Evolutionary conservation across 1,140 invertebrate genomes (phyloP), one percentile per base, ranked within the genome.

Genomic region (Pentalonia nigronervosa): DNA sequence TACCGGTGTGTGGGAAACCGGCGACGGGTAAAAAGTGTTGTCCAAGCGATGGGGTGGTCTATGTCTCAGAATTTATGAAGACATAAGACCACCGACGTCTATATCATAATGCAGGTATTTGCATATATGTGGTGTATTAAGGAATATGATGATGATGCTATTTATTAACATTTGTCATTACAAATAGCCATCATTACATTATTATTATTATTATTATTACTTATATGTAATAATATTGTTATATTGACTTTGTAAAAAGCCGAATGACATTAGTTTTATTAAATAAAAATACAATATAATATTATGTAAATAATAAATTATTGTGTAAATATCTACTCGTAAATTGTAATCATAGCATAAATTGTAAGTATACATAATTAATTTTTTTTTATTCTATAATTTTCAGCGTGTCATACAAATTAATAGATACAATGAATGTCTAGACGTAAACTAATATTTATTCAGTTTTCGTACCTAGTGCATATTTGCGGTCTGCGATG

Each of bases 381-480:
- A 41, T 47, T 47, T 9, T 60, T 23, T 67, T 67, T 67, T 67
- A 67, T 67, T 67, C 14, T 3, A 67, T 30, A n/a, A 67, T n/a
- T 67, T n/a, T 41, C 81, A 41, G 36, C 8, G 0, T 34, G 48
- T 34, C n/a, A 88, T 88, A 88, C 23, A 88, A 88, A 88, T 48
- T n/a, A 41, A 88, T 81, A 41, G 67, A 36, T 41, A 47, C 48
- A 50, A 50, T 50, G 17, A 50, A 34, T 50, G 86, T 88, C 86
- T 88, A 88, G 86, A 88, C 86, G n/a, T 34, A 34, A 88, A 34
- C 86, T 88, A 88, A 88, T 88, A 53, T 88, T n/a, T 88, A 88
- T 88, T 88, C 86, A 88, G 86, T 50, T 88, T 88, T 50, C 86
- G 86, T 88, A 88, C 2, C 34, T 41, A 41, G 20, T 30, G 7